Conservation (phyloP, 2,797 vertebrate genomes). For the Alectoris magna region DNA sequence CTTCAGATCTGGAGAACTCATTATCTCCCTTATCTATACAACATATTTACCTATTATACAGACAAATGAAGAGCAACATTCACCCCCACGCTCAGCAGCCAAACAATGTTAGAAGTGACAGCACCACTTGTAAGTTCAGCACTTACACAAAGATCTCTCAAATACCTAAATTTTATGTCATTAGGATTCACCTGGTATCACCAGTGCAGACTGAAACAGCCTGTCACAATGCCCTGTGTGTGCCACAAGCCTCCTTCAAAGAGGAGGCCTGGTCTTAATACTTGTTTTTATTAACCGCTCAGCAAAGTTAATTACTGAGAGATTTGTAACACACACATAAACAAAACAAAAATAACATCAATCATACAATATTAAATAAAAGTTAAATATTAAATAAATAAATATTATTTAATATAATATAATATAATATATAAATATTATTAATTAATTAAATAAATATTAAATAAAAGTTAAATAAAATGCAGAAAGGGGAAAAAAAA, state of each 20-base stretch:
- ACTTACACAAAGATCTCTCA: neutral
- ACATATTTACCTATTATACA: neutral
- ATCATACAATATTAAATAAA: neutral
- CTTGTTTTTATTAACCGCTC: slow-evolving; percentile 52
- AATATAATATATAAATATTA: no score
- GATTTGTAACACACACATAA: neutral
- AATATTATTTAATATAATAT: no score
- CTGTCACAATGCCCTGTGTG: fast-evolving
- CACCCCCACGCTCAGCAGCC: neutral
- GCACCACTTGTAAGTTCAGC: neutral
- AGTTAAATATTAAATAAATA: no score
- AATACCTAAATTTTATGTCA: neutral
- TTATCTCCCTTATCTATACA: neutral
- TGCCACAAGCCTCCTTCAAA: slow-evolving; percentile 9
- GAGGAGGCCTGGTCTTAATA: neutral
- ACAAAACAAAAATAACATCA: neutral
- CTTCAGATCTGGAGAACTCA: neutral
- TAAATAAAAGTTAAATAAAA: neutral
- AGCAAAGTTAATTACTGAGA: slow-evolving; percentile 5
- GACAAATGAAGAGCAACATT: neutral
- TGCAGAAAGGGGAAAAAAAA: neutral
- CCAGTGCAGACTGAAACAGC: neutral
- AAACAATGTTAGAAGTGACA: neutral
- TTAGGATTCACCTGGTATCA: neutral
- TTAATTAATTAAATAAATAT: no score